Evolutionary conservation across 2,797 vertebrate genomes (phyloP).

Genomic region (Leptatherina wallacei): DNA sequence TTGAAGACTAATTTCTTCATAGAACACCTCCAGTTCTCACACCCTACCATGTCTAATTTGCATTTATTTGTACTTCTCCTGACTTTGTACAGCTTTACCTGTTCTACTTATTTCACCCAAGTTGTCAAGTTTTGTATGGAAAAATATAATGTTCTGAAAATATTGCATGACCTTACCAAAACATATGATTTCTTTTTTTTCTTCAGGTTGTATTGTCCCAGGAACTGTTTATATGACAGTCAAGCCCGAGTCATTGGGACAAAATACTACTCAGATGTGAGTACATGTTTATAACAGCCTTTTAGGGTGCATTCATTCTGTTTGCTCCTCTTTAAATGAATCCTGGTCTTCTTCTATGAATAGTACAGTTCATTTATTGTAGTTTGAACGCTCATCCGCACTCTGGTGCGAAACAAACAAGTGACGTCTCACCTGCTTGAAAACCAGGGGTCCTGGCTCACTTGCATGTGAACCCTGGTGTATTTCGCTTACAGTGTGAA

Average conservation of each 20-base stretch:
- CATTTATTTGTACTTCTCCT: background rate
- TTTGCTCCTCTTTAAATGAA: background rate
- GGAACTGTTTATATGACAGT: conserved; percentile 89
- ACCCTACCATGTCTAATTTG: no score
- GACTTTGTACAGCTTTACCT: background rate
- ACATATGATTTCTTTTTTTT: conserved; percentile 16
- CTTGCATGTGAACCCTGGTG: background rate
- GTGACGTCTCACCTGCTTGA: background rate
- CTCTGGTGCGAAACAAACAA: no score
- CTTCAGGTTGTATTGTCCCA: conserved; percentile 93
- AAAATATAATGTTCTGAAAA: background rate
- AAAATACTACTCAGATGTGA: conserved; percentile 93
- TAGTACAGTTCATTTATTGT: no score
- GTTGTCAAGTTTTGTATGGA: background rate
- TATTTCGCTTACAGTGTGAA: background rate
- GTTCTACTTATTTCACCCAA: background rate
- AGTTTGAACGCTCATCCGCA: no score
- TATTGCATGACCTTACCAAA: background rate
- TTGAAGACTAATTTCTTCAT: no score
- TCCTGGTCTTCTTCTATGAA: no score
- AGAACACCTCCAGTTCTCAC: background rate
- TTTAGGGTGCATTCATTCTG: background rate
- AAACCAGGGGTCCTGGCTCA: background rate
- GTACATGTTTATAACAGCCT: conserved; percentile 52
- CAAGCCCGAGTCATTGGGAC: conserved; percentile 89